Percentiles rank a stretch among this genome's conserved stretches.
Conservation (phyloP, 1,140 invertebrate genomes). For the Triops longicaudatus region DNA sequence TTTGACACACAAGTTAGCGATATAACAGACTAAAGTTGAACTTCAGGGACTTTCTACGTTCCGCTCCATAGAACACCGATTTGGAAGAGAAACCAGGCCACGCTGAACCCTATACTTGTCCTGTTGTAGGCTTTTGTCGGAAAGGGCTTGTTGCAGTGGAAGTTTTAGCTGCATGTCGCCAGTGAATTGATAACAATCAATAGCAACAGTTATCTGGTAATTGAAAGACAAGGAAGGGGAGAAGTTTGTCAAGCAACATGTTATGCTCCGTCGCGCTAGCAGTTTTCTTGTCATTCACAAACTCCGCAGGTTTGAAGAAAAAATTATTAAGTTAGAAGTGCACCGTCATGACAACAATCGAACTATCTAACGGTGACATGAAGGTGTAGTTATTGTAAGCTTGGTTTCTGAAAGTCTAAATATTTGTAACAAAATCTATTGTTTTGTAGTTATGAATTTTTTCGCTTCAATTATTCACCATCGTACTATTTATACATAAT, state of each 20-base stretch:
- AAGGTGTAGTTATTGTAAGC: too few species aligned
- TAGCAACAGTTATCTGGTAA: not conserved
- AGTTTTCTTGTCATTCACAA: not conserved
- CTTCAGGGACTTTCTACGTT: not conserved
- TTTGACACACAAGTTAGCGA: too few species aligned
- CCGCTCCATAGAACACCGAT: not conserved
- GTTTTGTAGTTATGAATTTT: too few species aligned
- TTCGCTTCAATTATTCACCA: too few species aligned
- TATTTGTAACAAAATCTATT: too few species aligned
- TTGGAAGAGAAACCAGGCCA: slow-evolving; percentile 7
- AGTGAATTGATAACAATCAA: not conserved
- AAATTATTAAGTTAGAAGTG: not conserved
- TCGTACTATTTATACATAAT: too few species aligned
- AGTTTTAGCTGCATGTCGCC: not conserved
- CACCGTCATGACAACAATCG: not conserved
- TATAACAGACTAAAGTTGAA: too few species aligned
- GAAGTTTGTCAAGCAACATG: not conserved
- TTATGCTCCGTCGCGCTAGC: not conserved
- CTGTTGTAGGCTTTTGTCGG: not conserved
- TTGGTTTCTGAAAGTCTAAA: too few species aligned
- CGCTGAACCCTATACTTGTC: not conserved
- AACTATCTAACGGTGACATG: not conserved
- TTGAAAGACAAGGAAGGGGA: not conserved
- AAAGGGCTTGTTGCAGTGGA: not conserved
- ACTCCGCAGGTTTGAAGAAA: not conserved